A percentile compares a stretch with the other conserved stretches of the same genome.
phyloP scores from a whole-genome alignment of 2,797 vertebrate species.

The Halcyon badia region DNA sequence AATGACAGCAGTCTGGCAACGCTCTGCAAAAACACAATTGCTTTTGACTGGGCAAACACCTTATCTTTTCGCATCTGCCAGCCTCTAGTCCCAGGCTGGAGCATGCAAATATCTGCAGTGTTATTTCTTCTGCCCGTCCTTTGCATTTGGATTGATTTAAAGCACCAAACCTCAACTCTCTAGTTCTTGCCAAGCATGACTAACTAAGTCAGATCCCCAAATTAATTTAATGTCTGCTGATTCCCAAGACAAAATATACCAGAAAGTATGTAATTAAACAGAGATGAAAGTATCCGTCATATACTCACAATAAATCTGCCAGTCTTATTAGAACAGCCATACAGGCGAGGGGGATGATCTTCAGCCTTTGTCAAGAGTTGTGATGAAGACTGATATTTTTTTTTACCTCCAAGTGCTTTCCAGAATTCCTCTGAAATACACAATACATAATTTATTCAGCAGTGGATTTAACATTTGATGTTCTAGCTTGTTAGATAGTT shows the following conservation, averaged over 20 bases:
- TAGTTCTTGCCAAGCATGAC: not conserved
- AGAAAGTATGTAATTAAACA: not conserved
- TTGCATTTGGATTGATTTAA: not conserved
- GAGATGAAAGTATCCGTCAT: not conserved
- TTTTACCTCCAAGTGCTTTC: slow-evolving; percentile 86
- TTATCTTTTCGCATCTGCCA: not conserved
- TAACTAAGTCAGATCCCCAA: not conserved
- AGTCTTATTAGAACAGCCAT: slow-evolving; percentile 92
- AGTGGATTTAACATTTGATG: not conserved
- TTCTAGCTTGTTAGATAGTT: not conserved
- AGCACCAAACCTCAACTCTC: not conserved
- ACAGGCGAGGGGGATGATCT: slow-evolving; percentile 85
- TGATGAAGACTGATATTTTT: slow-evolving; percentile 87
- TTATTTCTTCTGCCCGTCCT: not conserved
- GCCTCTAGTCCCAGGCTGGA: not conserved
- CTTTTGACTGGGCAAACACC: not conserved
- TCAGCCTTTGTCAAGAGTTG: slow-evolving; percentile 80
- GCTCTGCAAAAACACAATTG: not conserved
- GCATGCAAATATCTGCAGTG: not conserved
- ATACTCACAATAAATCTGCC: slow-evolving; percentile 89
- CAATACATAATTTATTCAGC: not conserved
- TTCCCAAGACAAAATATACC: not conserved
- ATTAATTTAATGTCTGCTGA: not conserved
- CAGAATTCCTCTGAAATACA: slow-evolving; percentile 87
- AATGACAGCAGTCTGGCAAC: not conserved